Percentiles rank a stretch among this genome's conserved stretches.
Evolutionary conservation across 2,797 vertebrate genomes (phyloP).

Genomic region (Gadopsis bispinosus): DNA sequence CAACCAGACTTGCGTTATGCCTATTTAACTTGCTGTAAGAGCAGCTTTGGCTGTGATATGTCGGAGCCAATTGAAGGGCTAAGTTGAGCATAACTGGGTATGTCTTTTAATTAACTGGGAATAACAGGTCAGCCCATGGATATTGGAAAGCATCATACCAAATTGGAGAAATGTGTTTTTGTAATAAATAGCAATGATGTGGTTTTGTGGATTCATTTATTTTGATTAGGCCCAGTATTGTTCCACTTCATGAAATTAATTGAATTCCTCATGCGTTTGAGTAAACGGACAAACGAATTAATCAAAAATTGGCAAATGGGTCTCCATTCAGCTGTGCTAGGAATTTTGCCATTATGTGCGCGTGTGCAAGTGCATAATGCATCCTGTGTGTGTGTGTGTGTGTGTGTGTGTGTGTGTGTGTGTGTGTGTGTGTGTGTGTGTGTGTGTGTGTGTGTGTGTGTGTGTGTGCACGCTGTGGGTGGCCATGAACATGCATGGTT

Average conservation of each 20-base stretch:
- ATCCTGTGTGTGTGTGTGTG: conserved; percentile 27
- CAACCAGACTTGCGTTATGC: conserved; percentile 22
- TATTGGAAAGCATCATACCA: conserved; percentile 60
- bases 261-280: conserved; percentile 76
- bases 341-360: conserved; percentile 30
- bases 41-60: conserved; percentile 30
- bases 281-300: conserved; percentile 78
- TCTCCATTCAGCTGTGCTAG: conserved; percentile 63
- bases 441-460: conserved; percentile 21
- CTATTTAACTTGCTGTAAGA: conserved; percentile 42
- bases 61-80: conserved; percentile 37
- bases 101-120: conserved; percentile 71
- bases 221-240: conserved; percentile 79
- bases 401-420: conserved; percentile 15
- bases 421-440: conserved; percentile 10
- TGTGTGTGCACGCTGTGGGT: conserved; percentile 9
- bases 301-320: conserved; percentile 75
- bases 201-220: conserved; percentile 81
- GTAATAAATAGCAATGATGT: conserved; percentile 80
- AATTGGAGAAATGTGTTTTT: conserved; percentile 75
- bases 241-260: conserved; percentile 82
- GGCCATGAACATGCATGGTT: conserved; percentile 32
- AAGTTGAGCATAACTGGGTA: conserved; percentile 47
- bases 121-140: conserved; percentile 64
- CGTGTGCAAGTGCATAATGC: conserved; percentile 28